Conservation (phyloP, 1,140 invertebrate species). For the Aplysia californica region DNA sequence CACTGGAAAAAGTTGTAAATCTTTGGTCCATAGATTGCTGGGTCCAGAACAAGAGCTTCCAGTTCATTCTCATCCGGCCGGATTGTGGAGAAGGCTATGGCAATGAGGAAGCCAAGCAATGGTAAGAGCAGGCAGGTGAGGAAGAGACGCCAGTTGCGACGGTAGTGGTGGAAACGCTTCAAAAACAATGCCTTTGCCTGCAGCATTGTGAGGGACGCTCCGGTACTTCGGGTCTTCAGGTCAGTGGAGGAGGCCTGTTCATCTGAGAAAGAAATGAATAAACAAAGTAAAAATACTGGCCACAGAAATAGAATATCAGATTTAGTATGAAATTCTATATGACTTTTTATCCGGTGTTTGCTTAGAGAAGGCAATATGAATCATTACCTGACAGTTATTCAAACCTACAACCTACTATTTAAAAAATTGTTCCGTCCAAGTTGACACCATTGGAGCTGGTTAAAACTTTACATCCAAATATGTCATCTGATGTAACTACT, state of each 20-base stretch:
- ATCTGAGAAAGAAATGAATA: too few species aligned
- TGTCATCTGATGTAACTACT: too few species aligned
- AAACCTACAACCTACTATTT: too few species aligned
- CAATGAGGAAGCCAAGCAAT: slow-evolving; percentile 48
- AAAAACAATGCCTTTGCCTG: slow-evolving; percentile 54
- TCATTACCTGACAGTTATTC: too few species aligned
- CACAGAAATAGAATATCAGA: too few species aligned
- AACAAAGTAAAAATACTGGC: too few species aligned
- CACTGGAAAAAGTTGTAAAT: slow-evolving; percentile 53
- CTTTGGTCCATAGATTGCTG: slow-evolving; percentile 60
- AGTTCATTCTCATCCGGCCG: slow-evolving; percentile 36
- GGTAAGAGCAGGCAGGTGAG: slow-evolving; percentile 57
- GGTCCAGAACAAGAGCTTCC: slow-evolving; percentile 54
- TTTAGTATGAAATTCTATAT: too few species aligned
- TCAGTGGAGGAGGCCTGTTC: background rate
- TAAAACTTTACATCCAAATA: too few species aligned
- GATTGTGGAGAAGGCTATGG: slow-evolving; percentile 52
- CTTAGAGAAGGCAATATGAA: too few species aligned
- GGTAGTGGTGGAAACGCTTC: slow-evolving; percentile 63
- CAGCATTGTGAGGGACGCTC: slow-evolving; percentile 33
- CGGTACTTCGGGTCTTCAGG: background rate
- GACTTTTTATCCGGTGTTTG: too few species aligned
- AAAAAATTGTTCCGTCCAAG: too few species aligned
- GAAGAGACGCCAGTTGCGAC: slow-evolving; percentile 56
- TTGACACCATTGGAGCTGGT: too few species aligned